These are phyloP conservation scores for Centroberyx gerrardi DNA, from an alignment of 2,797 vertebrate species.

Conservation along the genomic window DNA sequence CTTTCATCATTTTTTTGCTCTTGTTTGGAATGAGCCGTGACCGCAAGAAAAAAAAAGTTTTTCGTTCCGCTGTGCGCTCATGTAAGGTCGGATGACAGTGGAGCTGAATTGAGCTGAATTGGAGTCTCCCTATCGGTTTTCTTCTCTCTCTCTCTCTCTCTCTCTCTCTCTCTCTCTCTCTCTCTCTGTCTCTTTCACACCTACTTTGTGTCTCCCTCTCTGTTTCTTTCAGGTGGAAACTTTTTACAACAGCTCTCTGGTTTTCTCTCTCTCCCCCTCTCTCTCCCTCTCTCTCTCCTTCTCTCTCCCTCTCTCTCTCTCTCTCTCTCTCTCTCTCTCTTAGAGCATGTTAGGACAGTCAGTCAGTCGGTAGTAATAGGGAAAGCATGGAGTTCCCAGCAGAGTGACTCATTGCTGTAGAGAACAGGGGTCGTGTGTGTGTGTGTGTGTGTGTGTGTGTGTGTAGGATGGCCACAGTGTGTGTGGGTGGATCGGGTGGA, in stretches of 20 bases:
- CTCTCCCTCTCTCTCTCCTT: background rate
- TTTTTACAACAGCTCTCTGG: background rate
- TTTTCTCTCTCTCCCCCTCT: background rate
- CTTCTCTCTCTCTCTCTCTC: background rate
- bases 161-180: background rate
- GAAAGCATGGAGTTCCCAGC: conserved; percentile 82
- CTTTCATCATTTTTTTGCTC: conserved; percentile 27
- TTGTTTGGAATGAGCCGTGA: conserved; percentile 33
- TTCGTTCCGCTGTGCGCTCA: conserved; percentile 23
- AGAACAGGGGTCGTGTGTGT: conserved; percentile 57
- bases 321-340: conserved; percentile 5
- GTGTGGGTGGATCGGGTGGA: conserved; percentile 23
- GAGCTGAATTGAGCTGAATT: conserved; percentile 23
- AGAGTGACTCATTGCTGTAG: conserved; percentile 73
- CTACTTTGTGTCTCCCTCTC: background rate
- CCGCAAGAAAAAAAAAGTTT: background rate
- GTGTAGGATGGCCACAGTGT: background rate
- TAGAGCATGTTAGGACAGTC: conserved; percentile 38
- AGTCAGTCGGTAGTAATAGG: conserved; percentile 68
- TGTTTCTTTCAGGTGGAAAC: background rate
- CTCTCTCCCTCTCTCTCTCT: conserved; percentile 14
- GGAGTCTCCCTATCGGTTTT: background rate
- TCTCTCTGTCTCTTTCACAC: background rate
- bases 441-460: conserved; percentile 13
- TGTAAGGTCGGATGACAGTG: conserved; percentile 21